Base-by-base conservation (phyloP, 2,113 vertebrate species). In the Saguinus imperator region DNA sequence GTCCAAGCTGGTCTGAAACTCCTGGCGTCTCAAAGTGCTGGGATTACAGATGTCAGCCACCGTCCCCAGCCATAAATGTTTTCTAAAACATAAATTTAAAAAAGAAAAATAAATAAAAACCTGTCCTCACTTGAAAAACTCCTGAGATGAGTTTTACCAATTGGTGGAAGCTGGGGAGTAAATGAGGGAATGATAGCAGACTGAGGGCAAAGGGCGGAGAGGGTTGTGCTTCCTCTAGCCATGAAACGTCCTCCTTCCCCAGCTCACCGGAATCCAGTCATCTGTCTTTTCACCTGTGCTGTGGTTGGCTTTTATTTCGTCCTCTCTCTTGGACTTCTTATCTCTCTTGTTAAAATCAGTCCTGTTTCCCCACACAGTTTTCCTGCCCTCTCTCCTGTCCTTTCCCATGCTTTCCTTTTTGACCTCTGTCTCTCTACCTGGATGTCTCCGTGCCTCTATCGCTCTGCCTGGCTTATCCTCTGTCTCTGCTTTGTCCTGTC, bases 171-270 rank as follows among this genome's bases (percentile, higher is more conserved):
- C 50, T 29, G 23, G 29, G 5, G 48, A 20, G 75, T 16, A 10
- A 20, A 20, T 14, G 29, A 21, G 61, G 37, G 20, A 13, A 1
- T 2, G 32, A 35, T 1, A 18, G 35, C 27, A 29, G 73, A 23
- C 23, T 29, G 11, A 11, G 57, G 9, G 1, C 4, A 14, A 9
- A 29, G 27, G 20, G 25, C 1, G 3, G 37, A 27, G 0, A 1
- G 1, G 0, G 3, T 1, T 14, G 64, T 1, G 7, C 72, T n/a
- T 27, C 18, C 25, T 55, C 17, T 11, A 13, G 29, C 83, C 5
- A 0, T 9, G 68, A 55, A 48, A 4, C 11, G 12, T 8, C n/a
- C 73, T 32, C 14, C 3, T 1, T 45, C 3, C 25, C 20, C 50
- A 6, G 32, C 37, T 88, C 50, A 8, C 50, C 32, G 45, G 40